Evolutionary conservation across 1,140 invertebrate genomes (phyloP), one percentile per base, ranked within the genome.

Genomic region (Oryctes rhinoceros): DNA sequence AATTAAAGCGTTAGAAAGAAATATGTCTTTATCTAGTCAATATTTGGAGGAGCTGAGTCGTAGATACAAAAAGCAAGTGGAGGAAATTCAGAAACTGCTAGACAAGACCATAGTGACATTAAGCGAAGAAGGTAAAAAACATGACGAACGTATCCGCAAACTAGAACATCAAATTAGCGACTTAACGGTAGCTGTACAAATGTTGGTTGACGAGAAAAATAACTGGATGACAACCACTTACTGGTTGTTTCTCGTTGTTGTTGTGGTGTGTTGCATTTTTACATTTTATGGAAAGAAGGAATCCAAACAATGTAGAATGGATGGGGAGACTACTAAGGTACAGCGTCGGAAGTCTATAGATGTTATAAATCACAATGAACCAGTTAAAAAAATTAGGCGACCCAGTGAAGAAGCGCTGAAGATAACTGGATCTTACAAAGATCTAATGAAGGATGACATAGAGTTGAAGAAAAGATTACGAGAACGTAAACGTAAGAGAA

Each of bases 11-110:
- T 89, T 99, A 80, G 98, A 99, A 88, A 91, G 95, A 76, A 99
- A 99, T 88, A 97, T 99, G 92, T 98, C 97, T 3, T 89, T 99
- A 3, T 98, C 96, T 81, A 95, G 95, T 80, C 96, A 98, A 85
- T 99, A 99, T 88, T 89, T 99, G 74, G 97, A 99, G 88, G 97
- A 99, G 86, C 88, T 99, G 71, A 98, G 96, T 87, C 92, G 94
- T 49, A 91, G 97, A 62, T 99, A 99, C 88, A 98, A 98, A 83
- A 96, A 96, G 81, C 97, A 99, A 89, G 96, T 97, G 44, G 97
- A 99, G 87, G 97, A 99, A 86, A 95, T 97, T 92, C 95, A 97
- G 86, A 91, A 92, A 80, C 92, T 94, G 4, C 92, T 98, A 79
- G 95, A 97, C 83, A 94, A 95, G 81, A 96, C 95, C 0, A 90